These are phyloP conservation scores for Psylliodes chrysocephalus DNA, from an alignment of 2,888 invertebrate genomes.

Conservation along the genomic window DNA sequence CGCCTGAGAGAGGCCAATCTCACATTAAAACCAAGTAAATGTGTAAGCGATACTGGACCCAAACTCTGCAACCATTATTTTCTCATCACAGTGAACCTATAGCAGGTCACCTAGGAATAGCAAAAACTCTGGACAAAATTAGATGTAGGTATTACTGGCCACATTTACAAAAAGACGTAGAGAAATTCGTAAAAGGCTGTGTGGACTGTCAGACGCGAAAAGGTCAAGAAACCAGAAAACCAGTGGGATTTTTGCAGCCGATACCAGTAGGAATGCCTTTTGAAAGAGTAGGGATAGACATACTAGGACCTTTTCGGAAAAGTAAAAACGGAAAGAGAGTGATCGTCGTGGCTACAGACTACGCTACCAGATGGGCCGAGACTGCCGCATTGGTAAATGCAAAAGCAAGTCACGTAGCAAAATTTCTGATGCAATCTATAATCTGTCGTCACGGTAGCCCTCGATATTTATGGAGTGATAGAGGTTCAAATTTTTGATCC, in stretches of 20 bases:
- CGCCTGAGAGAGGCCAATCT: not conserved
- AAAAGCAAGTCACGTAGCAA: slow-evolving; percentile 39
- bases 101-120: too few species aligned
- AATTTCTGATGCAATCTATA: slow-evolving; percentile 29
- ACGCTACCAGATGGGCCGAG: slow-evolving; percentile 47
- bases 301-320: slow-evolving; percentile 46
- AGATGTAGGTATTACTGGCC: too few species aligned
- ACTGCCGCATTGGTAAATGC: slow-evolving; percentile 41
- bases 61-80: slow-evolving; percentile 29
- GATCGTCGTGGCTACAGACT: slow-evolving; percentile 48
- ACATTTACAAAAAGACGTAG: slow-evolving; percentile 24
- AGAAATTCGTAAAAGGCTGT: too few species aligned
- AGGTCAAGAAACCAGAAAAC: slow-evolving; percentile 9
- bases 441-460: slow-evolving; percentile 35
- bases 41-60: slow-evolving; percentile 27
- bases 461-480: slow-evolving; percentile 31
- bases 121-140: not conserved
- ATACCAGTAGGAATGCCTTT: slow-evolving; percentile 1
- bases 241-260: not conserved
- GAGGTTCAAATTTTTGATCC: slow-evolving; percentile 39
- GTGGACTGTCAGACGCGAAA: slow-evolving; percentile 29
- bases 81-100: slow-evolving; percentile 26
- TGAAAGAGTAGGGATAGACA: too few species aligned
- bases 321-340: slow-evolving; percentile 43
- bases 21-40: not conserved